These are phyloP conservation scores for Xenopus laevis DNA, from an alignment of 2,113 vertebrate species.

Conservation along the genomic window DNA sequence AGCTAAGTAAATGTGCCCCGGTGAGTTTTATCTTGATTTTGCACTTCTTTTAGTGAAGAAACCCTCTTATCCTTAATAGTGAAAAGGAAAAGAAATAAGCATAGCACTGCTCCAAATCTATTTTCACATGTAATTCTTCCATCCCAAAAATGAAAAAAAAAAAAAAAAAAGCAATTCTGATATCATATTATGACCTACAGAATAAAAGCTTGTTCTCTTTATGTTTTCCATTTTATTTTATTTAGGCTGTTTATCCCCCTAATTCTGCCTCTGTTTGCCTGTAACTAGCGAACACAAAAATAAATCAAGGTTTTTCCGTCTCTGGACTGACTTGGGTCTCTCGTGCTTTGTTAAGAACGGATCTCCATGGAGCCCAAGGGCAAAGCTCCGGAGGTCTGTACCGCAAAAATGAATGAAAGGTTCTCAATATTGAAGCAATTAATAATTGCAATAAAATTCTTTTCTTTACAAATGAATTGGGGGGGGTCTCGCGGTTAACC, in stretches of 20 bases:
- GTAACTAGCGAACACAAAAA: constrained; percentile 22
- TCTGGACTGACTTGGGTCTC: constrained; percentile 30
- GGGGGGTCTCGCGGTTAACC: constrained; percentile 20
- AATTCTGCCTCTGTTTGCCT: background rate
- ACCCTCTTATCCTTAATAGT: too few species aligned
- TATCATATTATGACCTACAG: too few species aligned
- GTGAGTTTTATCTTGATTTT: too few species aligned
- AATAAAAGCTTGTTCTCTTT: too few species aligned
- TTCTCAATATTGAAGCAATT: constrained; percentile 36
- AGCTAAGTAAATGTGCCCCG: too few species aligned
- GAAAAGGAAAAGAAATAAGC: too few species aligned
- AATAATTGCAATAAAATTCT: constrained; percentile 38
- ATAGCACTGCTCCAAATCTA: too few species aligned
- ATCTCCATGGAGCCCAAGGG: constrained; percentile 45
- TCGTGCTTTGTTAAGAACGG: constrained; percentile 26
- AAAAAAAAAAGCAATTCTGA: too few species aligned
- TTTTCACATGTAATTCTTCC: too few species aligned
- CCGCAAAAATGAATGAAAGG: constrained; percentile 36
- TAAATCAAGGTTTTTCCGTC: constrained; percentile 37
- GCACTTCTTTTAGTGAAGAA: too few species aligned
- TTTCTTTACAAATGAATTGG: constrained; percentile 28
- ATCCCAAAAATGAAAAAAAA: too few species aligned
- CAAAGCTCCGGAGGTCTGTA: constrained; percentile 31
- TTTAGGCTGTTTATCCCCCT: background rate
- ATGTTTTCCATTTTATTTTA: background rate